phyloP scores from a whole-genome alignment of 2,113 vertebrate species.

The Nothobranchius furzeri region DNA sequence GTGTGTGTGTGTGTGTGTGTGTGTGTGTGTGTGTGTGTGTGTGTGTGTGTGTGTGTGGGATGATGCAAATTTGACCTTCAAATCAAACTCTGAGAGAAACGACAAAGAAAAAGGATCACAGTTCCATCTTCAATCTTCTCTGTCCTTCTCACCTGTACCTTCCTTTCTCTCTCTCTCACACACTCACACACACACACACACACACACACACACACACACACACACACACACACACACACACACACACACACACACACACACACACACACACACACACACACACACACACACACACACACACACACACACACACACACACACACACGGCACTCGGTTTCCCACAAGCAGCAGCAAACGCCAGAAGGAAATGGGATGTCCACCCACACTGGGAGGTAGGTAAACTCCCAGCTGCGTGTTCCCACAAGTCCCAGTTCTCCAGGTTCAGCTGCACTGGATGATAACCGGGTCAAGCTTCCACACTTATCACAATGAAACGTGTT shows the following conservation, averaged over 20 bases:
- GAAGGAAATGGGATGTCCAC: slow-evolving; percentile 67
- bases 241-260: slow-evolving; percentile 15
- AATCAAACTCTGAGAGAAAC: slow-evolving; percentile 41
- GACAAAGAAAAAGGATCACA: slow-evolving; percentile 24
- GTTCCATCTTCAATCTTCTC: slow-evolving; percentile 20
- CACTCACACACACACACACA: slow-evolving; percentile 17
- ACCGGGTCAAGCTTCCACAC: not conserved
- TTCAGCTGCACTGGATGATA: slow-evolving; percentile 5
- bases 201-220: too few species aligned
- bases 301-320: slow-evolving; percentile 15
- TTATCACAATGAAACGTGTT: not conserved
- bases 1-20: slow-evolving; percentile 28
- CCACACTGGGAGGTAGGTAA: slow-evolving; percentile 63
- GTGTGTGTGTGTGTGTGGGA: slow-evolving; percentile 25
- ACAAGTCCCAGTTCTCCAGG: slow-evolving; percentile 58
- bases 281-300: too few species aligned
- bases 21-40: slow-evolving; percentile 12
- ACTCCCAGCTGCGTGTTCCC: slow-evolving; percentile 65
- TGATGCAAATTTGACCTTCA: slow-evolving; percentile 63
- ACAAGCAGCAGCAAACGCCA: slow-evolving; percentile 39
- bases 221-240: slow-evolving; percentile 7
- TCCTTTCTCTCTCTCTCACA: not conserved
- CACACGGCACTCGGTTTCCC: slow-evolving; percentile 14
- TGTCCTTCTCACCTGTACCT: slow-evolving; percentile 6
- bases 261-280: slow-evolving; percentile 5